Base-by-base conservation (phyloP, 2,797 vertebrate genomes). In the Coranthus polyacanthus region DNA sequence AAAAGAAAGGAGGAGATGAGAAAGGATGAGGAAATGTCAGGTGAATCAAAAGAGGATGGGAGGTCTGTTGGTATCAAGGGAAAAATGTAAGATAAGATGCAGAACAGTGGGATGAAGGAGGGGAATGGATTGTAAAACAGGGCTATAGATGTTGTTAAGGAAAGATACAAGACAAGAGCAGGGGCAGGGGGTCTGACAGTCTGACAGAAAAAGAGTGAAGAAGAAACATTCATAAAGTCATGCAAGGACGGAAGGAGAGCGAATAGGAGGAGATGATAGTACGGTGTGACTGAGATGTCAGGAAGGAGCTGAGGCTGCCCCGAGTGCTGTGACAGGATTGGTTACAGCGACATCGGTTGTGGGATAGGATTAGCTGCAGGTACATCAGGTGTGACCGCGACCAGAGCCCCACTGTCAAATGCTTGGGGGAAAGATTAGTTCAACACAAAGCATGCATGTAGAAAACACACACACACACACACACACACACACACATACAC, bases 361-460 rank as follows among this genome's bases (percentile, higher is more conserved):
- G 68, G 79, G 85, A 91, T 82, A 61, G 90, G 91, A 93, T 92
- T 92, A 93, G 79, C 85, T 87, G 78, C 85, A 91, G 88, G 86
- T 91, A 83, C 77, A 81, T 91, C 80, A 89, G 90, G 89, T 91
- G 89, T 90, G 88, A 93, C 90, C 53, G 50, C 53, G 46, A 84
- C 83, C 76, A 81, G 82, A 80, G 66, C 58, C 57, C 78, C 32
- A 67, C 81, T 79, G 90, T 85, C 85, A 89, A 81, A 85, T 56
- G 87, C 81, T 65, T 57, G 59, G 63, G 61, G 78, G 64, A 42
- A 34, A 79, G 83, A 78, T 84, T 83, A 83, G 49, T 61, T 75
- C 44, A 57, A 46, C 61, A 70, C 58, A 65, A 63, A 62, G 66
- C 34, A 62, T 68, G 72, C 41, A 62, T 71, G 73, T 45, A 50